A percentile compares a stretch with the other conserved stretches of the same genome.
These are phyloP conservation scores for Centropus bengalensis DNA, from an alignment of 2,113 vertebrate genomes.

Conservation along the genomic window DNA sequence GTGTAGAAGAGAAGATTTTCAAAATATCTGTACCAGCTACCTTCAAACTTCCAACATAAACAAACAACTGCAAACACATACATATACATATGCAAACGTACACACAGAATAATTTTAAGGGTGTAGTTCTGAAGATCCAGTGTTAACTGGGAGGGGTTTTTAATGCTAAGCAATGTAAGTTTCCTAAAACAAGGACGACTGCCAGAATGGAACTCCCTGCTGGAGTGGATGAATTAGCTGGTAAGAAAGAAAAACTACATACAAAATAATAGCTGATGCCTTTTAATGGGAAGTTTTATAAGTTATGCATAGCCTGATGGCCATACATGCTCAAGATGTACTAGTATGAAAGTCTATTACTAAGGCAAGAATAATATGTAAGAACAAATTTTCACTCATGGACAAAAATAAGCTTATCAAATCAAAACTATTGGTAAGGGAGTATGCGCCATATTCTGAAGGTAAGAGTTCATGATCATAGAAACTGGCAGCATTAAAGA, in stretches of 20 bases:
- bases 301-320: neutral
- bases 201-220: neutral
- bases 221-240: neutral
- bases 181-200: neutral
- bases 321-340: neutral
- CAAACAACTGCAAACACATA: neutral
- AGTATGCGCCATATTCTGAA: neutral
- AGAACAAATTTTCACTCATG: neutral
- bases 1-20: neutral
- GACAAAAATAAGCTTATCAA: neutral
- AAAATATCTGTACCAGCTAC: neutral
- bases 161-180: neutral
- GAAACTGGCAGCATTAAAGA: neutral
- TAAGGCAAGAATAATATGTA: neutral
- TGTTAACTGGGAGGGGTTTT: neutral
- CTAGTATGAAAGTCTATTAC: neutral
- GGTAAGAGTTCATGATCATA: neutral
- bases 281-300: neutral
- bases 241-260: neutral
- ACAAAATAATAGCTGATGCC: neutral
- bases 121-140: neutral
- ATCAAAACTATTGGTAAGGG: neutral
- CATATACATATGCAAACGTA: neutral
- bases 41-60: neutral
- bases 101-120: neutral